phyloP scores from a whole-genome alignment of 2,797 vertebrate genomes.

The Buceros bicornis region DNA sequence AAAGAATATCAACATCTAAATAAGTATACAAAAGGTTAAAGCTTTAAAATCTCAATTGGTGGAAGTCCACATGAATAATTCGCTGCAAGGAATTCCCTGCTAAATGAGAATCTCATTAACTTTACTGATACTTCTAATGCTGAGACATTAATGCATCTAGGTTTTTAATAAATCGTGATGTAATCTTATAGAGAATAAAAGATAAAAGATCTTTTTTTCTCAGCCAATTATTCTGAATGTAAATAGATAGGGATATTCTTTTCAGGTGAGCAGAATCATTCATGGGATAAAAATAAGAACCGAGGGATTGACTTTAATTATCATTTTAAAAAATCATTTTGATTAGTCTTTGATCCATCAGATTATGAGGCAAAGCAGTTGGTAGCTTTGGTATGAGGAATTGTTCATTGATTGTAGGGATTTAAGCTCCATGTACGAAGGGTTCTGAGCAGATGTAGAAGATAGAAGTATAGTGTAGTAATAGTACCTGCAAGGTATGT shows the following conservation, averaged over 20 bases:
- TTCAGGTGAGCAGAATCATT: not conserved
- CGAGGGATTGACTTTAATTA: not conserved
- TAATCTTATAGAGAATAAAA: not conserved
- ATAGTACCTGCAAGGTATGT: not conserved
- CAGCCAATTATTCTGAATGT: not conserved
- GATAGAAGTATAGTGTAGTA: not conserved
- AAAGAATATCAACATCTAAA: not conserved
- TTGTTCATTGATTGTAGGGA: not conserved
- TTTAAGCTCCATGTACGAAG: not conserved
- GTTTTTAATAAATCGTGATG: not conserved
- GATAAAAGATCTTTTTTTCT: not conserved
- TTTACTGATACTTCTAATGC: not conserved
- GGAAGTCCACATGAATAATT: not conserved
- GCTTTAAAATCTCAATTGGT: not conserved
- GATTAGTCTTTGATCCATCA: not conserved
- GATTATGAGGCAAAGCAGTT: not conserved
- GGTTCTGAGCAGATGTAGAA: not conserved
- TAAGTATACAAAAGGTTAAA: not conserved
- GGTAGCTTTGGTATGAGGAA: not conserved
- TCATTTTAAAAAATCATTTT: not conserved
- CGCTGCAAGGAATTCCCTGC: not conserved
- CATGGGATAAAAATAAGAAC: not conserved
- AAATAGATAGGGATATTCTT: not conserved
- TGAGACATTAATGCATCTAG: not conserved
- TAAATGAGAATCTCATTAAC: constrained; percentile 21